A percentile compares a stretch with the other conserved stretches of the same genome.
Conservation (phyloP, 1,140 invertebrate genomes). For the Tetramorium simillimum region DNA sequence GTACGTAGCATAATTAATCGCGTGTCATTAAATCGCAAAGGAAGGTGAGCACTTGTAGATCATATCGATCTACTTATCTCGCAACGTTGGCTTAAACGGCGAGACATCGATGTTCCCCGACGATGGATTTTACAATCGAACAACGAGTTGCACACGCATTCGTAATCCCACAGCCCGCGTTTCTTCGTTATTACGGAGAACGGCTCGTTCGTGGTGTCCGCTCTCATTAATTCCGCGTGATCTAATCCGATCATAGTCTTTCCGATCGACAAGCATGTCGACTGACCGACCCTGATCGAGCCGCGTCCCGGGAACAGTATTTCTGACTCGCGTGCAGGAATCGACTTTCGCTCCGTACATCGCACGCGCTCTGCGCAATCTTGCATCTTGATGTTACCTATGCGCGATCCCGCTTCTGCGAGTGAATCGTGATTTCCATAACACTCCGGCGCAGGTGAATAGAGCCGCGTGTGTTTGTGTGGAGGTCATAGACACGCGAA, state of each 20-base stretch:
- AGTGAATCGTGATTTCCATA: conserved; percentile 64
- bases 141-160: conserved; percentile 2
- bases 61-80: neutral
- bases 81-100: neutral
- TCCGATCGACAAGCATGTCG: conserved; percentile 25
- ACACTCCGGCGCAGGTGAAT: conserved; percentile 52
- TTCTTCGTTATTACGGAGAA: conserved; percentile 17
- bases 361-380: conserved; percentile 75
- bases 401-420: conserved; percentile 48
- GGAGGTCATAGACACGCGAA: conserved; percentile 61
- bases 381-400: conserved; percentile 61
- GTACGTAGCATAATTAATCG: conserved; percentile 11
- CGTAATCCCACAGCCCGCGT: neutral
- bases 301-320: conserved; percentile 53
- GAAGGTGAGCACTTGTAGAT: neutral
- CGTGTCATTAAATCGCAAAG: neutral
- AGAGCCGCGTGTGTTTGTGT: neutral
- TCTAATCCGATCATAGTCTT: conserved; percentile 37
- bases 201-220: neutral
- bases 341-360: conserved; percentile 74
- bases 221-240: conserved; percentile 49
- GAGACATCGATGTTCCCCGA: neutral
- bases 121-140: conserved; percentile 10
- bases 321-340: conserved; percentile 63
- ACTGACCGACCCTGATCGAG: conserved; percentile 64